Evolutionary conservation across 2,797 vertebrate genomes (phyloP), one percentile per base, ranked within the genome.

Genomic region (Rhyacichthys aspro): DNA sequence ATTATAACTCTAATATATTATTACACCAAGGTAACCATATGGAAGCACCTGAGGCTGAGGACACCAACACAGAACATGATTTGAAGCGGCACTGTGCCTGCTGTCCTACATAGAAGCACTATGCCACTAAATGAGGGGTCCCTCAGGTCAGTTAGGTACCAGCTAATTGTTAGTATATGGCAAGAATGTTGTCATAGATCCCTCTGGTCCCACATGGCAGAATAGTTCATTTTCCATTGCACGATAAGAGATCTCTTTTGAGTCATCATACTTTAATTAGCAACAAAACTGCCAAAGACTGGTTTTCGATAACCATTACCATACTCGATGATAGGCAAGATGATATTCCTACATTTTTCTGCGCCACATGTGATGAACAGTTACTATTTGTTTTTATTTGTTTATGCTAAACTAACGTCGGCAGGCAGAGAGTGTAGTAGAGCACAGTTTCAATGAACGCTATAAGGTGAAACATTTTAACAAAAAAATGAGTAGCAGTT

Each of bases 161-260:
- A 49, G 66, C 55, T 76, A 81, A 78, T 74, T 77, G 57, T 79
- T 73, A 72, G 48, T n/a, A 11, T 63, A 41, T 8, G 48, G 28
- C 47, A 64, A 62, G 58, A 82, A 75, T 79, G 59, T 52, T 72
- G 58, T 70, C 59, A 81, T 57, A 37, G 43, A 45, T 69, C 71
- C 33, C 19, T 38, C 17, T 28, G 17, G 45, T 43, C 38, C 28
- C 28, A 10, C 33, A 39, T 69, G 44, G 43, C 56, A 43, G 23
- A 44, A 55, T 46, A 2, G 7, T 59, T 63, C 10, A 36, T 67
- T 83, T 83, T 80, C 63, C 68, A 74, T 74, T 9, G 50, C 57
- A 18, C 59, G 60, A 70, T 72, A 70, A 63, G 18, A 68, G 18
- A 68, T 57, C 45, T 42, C 32, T 59, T 60, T 63, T 38, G 19